Evolutionary conservation across 2,113 vertebrate genomes (phyloP), one percentile per base, ranked within the genome.

Genomic region (Stictonetta naevosa): DNA sequence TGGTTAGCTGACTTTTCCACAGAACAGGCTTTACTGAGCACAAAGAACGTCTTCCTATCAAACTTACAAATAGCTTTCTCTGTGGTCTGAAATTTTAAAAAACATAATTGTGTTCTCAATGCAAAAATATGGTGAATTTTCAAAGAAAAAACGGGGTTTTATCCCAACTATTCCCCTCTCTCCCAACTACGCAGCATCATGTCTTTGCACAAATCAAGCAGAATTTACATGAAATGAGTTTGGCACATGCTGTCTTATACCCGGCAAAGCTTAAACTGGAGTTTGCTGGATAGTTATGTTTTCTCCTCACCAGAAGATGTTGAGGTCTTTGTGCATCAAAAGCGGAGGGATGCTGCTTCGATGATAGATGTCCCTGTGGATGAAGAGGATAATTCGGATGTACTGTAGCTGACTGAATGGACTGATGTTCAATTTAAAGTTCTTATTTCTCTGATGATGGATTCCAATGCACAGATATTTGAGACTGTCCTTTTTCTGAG

Each of bases 301-400:
- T 97, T 97, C 98, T 98, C 98, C 98, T 98, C 98, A 98, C 98
- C 98, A 98, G 98, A 98, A 98, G 98, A 97, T 96, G 98, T 88
- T 98, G 98, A 98, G 97, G 97, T 97, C 98, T 98, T 97, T 98
- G 98, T 97, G 97, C 97, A 91, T 98, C 98, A 98, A 98, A 98
- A 98, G 97, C 93, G 97, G 96, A 98, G 96, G 96, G 94, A 97
- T 97, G 97, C 92, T 98, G 98, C 98, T 98, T 98, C 97, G 86
- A 95, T 98, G 98, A 97, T 78, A 97, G 98, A 95, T 92, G 98
- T 97, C 96, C 98, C 98, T 98, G 98, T 97, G 96, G 98, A 98
- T 98, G 98, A 98, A 98, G 98, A 98, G 98, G 98, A 98, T 97
- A 98, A 97, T 98, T 98, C 81, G 95, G 98, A 98, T 98, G 98